Base-by-base conservation (phyloP, 2,888 invertebrate species). In the Scaptomyza parva region DNA sequence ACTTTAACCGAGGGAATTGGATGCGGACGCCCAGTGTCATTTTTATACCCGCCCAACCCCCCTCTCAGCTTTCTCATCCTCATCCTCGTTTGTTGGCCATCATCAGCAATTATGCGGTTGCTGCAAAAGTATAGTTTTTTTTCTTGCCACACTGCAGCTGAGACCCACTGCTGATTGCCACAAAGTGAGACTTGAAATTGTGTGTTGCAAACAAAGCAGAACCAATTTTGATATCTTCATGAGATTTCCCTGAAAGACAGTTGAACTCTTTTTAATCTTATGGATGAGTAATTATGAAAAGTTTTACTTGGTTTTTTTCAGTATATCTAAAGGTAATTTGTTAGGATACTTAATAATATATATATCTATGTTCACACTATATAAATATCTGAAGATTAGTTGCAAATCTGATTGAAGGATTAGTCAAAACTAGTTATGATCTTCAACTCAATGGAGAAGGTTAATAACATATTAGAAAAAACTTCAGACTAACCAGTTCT, bases 1-100 rank as follows among this genome's bases (percentile, higher is more conserved):
- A 61, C 78, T 70, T 51, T 70, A 70, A 60, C 62, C 61, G 80
- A 53, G n/a, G n/a, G 79, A 54, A 72, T 68, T 50, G 67, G 48
- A 66, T 43, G 47, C 35, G 40, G 22, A 58, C 41, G 45, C 47
- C 43, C 60, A 70, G 69, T 84, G 73, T 78, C 81, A 78, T 33
- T 30, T 24, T 26, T 47, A 48, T 8, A 24, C 9, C 47, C 5
- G 12, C 2, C 9, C 14, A 3, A 2, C 33, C 3, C 5, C 8
- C 9, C 28, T 14, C 2, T 35, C 11, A n/a, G 18, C 24, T 18
- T 3, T 3, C 33, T n/a, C 30, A n/a, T 5, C n/a, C 20, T 20
- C 14, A 5, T 51, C 18, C 14, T 35, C n/a, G 37, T 44, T 22
- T 40, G 9, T 51, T 64, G 67, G 40, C 67, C 54, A 52, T 70